Evolutionary conservation across 2,113 vertebrate genomes (phyloP).

Genomic region (Chaetops frenatus): DNA sequence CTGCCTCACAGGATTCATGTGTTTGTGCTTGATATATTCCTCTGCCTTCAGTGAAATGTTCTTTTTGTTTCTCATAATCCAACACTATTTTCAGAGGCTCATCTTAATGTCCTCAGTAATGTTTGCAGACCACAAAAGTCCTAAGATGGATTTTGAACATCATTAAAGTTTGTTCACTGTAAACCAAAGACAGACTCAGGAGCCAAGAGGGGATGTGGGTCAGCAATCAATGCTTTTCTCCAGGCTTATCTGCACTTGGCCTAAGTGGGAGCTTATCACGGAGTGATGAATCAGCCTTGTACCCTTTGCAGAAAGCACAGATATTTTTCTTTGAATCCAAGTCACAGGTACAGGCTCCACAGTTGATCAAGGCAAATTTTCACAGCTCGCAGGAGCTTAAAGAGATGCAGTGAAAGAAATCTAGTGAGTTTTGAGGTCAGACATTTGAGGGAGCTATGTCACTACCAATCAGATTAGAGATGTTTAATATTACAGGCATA

Average conservation of each 20-base stretch:
- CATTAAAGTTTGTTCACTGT: neutral
- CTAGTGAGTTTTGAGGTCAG: neutral
- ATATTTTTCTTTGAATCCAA: neutral
- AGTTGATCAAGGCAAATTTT: neutral
- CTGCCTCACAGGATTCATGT: neutral
- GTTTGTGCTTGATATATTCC: neutral
- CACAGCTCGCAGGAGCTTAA: neutral
- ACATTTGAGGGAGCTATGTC: neutral
- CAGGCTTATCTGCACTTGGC: neutral
- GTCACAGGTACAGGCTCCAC: neutral
- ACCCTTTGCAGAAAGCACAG: neutral
- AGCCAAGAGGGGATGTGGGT: neutral
- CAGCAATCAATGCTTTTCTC: neutral
- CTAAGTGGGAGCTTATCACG: neutral
- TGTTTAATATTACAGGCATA: neutral
- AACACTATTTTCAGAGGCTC: neutral
- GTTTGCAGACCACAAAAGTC: neutral
- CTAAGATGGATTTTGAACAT: neutral
- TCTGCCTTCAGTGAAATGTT: neutral
- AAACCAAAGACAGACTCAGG: slow-evolving; percentile 10
- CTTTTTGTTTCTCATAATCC: neutral
- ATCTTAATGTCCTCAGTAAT: neutral
- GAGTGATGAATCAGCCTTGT: neutral
- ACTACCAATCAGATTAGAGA: neutral
- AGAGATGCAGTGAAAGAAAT: neutral